Evolutionary conservation across 2,888 invertebrate species (phyloP).

Genomic region (Omphaloscelis lunosa): DNA sequence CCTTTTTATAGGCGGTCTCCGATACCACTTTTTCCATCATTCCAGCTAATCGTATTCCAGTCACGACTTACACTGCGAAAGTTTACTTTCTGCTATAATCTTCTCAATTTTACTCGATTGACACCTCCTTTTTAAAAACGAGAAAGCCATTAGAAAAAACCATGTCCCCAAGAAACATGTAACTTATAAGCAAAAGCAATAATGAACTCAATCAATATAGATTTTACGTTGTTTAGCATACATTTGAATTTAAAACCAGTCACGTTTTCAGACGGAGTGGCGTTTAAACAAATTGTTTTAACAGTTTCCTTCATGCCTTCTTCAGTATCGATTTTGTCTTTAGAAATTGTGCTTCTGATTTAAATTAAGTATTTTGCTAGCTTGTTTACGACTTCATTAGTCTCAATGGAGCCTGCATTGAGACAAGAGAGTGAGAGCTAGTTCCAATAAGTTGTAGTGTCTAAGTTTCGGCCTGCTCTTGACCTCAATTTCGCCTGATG

Average conservation of each 20-base stretch:
- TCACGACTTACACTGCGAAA: background rate
- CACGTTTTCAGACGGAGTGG: conserved; percentile 52
- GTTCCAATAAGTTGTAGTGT: background rate
- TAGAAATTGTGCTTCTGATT: conserved; percentile 9
- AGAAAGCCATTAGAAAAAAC: conserved; percentile 11
- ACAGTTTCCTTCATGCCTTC: conserved; percentile 47
- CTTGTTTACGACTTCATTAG: background rate
- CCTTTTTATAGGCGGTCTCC: background rate
- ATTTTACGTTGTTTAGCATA: conserved; percentile 55
- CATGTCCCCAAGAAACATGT: conserved; percentile 28
- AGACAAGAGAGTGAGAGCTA: too few species aligned
- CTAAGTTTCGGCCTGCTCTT: background rate
- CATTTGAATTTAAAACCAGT: conserved; percentile 53
- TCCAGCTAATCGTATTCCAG: background rate
- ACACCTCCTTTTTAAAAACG: background rate
- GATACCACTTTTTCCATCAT: background rate
- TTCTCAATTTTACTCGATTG: background rate
- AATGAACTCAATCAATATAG: conserved; percentile 53
- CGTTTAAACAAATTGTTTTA: conserved; percentile 50
- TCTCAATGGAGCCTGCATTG: background rate
- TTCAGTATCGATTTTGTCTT: conserved; percentile 12
- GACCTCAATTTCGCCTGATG: background rate
- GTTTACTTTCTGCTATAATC: background rate
- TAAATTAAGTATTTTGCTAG: background rate
- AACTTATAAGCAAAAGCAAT: conserved; percentile 32